These are phyloP conservation scores for Brassicogethes aeneus DNA, from an alignment of 2,888 invertebrate species.

Conservation along the genomic window DNA sequence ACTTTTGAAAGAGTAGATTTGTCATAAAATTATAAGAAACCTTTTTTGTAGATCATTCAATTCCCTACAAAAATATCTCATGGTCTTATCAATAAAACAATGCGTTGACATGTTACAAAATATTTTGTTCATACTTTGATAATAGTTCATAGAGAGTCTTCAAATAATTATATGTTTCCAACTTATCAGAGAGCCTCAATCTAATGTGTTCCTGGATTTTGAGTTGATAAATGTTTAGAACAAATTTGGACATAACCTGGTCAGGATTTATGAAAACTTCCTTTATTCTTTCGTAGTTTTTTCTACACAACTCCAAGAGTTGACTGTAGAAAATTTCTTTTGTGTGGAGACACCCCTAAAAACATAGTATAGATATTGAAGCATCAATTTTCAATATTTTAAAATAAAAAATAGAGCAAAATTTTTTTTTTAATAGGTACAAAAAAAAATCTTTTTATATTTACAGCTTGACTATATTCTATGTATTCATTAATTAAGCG, in stretches of 20 bases:
- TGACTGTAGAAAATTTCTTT: slow-evolving; percentile 89
- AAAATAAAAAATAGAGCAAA: no score
- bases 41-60: no score
- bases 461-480: slow-evolving; percentile 88
- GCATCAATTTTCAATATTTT: no score
- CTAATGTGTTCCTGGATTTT: slow-evolving; percentile 82
- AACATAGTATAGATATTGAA: slow-evolving; percentile 13
- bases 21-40: no score
- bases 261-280: slow-evolving; percentile 93
- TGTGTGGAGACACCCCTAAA: slow-evolving; percentile 72
- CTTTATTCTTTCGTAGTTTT: slow-evolving; percentile 73
- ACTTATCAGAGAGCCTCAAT: slow-evolving; percentile 62
- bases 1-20: no score
- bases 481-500: slow-evolving; percentile 96
- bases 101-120: no score
- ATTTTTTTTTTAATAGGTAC: no score
- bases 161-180: slow-evolving; percentile 81
- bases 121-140: slow-evolving; percentile 67
- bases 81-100: no score
- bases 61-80: no score
- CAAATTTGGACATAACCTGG: slow-evolving; percentile 96
- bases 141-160: slow-evolving; percentile 83
- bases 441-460: slow-evolving; percentile 14
- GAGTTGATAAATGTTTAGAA: slow-evolving; percentile 88
- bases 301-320: slow-evolving; percentile 80